A percentile compares a stretch with the other conserved stretches of the same genome.
Conservation (phyloP, 2,113 vertebrate genomes). For the zebrafish (Danio rerio) region DNA sequence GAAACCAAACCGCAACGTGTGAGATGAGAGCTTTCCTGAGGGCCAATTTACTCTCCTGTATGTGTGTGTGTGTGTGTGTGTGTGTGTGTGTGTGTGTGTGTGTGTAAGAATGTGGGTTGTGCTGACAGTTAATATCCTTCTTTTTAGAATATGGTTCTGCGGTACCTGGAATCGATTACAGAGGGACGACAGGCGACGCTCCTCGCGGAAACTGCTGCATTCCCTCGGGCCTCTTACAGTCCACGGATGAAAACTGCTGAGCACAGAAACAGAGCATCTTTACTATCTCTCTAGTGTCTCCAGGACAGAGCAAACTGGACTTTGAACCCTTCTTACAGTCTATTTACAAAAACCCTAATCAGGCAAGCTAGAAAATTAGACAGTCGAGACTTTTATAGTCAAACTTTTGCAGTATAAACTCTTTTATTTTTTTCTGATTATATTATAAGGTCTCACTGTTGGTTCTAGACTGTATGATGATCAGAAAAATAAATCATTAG, state of each 20-base stretch:
- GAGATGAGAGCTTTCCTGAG: constrained; percentile 44
- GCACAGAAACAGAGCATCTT: neutral
- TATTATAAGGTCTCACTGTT: too few relatives aligned
- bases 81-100: constrained; percentile 21
- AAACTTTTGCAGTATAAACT: too few relatives aligned
- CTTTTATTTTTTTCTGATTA: too few relatives aligned
- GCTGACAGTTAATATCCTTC: constrained; percentile 47
- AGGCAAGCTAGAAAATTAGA: too few relatives aligned
- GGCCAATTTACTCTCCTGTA: constrained; percentile 48
- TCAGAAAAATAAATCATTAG: too few relatives aligned
- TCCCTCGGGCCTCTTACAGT: constrained; percentile 48
- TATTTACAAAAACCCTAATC: too few relatives aligned
- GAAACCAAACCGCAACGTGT: constrained; percentile 20
- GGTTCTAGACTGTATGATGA: too few relatives aligned
- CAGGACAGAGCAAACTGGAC: neutral
- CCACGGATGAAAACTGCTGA: neutral
- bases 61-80: constrained; percentile 24
- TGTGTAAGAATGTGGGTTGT: constrained; percentile 23
- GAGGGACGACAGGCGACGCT: constrained; percentile 47
- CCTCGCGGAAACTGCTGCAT: constrained; percentile 49
- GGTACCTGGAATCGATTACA: constrained; percentile 59
- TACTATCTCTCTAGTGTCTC: neutral
- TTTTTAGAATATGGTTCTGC: constrained; percentile 50
- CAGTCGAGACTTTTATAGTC: too few relatives aligned
- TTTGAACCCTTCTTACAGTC: too few relatives aligned